phyloP scores from a whole-genome alignment of 1,140 invertebrate genomes.

The Lasioglossum albipes region DNA sequence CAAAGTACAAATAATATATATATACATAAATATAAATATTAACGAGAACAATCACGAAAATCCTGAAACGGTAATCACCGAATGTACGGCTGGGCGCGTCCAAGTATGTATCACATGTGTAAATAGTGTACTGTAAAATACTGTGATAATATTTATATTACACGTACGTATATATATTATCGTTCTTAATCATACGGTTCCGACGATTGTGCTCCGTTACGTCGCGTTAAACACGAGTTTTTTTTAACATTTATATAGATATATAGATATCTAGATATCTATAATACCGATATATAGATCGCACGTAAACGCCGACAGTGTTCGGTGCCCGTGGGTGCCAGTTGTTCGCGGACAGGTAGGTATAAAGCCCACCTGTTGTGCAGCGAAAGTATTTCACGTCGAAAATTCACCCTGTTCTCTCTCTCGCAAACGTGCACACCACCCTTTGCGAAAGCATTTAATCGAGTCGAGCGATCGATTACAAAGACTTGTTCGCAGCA shows the following conservation, averaged over 20 bases:
- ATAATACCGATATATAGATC: not conserved
- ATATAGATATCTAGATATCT: too few species aligned
- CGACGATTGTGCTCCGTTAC: conserved; percentile 6
- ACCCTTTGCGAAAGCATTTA: not conserved
- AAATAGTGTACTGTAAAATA: conserved; percentile 78
- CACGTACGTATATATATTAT: conserved; percentile 42
- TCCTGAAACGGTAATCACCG: conserved; percentile 47
- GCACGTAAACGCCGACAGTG: not conserved
- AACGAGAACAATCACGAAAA: conserved; percentile 47
- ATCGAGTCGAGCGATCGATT: too few species aligned
- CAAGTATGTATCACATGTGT: conserved; percentile 72
- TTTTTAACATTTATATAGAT: not conserved
- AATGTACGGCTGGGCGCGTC: conserved; percentile 53
- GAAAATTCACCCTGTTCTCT: not conserved
- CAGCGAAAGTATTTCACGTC: not conserved
- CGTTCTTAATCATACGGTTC: conserved; percentile 21
- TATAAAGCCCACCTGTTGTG: conserved; percentile 31
- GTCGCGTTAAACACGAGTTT: not conserved
- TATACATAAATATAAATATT: conserved; percentile 46
- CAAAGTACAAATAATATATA: conserved; percentile 66
- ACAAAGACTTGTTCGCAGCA: too few species aligned
- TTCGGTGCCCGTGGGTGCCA: not conserved
- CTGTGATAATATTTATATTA: conserved; percentile 79
- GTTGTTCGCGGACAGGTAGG: conserved; percentile 36
- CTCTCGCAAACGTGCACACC: too few species aligned